phyloP scores from a whole-genome alignment of 2,888 invertebrate species.

The Chamaedrilus cognettii region DNA sequence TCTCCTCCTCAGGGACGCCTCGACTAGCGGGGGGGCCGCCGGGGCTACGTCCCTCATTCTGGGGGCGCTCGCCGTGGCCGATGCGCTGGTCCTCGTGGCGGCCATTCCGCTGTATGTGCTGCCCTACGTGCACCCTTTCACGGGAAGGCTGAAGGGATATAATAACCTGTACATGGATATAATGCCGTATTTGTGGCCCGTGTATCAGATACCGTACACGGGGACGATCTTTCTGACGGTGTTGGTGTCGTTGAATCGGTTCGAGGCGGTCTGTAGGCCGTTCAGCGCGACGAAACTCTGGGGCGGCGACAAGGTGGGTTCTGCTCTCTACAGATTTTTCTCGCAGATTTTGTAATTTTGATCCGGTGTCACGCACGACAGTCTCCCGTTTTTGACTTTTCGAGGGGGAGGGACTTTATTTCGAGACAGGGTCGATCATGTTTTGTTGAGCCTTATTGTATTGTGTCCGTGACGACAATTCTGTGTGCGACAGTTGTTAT shows the following conservation, averaged over 20 bases:
- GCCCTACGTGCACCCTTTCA: constrained; percentile 29
- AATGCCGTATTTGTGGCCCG: constrained; percentile 38
- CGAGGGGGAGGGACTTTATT: too few relatives aligned
- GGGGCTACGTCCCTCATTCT: constrained; percentile 35
- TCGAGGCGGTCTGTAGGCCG: constrained; percentile 40
- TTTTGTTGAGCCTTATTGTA: too few relatives aligned
- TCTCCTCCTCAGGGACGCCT: constrained; percentile 32
- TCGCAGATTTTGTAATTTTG: too few relatives aligned
- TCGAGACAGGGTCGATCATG: too few relatives aligned
- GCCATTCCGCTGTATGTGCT: constrained; percentile 34
- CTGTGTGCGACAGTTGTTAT: too few relatives aligned
- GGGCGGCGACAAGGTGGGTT: constrained; percentile 10
- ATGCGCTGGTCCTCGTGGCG: constrained; percentile 35
- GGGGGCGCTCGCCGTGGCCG: constrained; percentile 40
- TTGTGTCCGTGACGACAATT: too few relatives aligned
- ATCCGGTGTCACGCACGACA: too few relatives aligned
- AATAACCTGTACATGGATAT: constrained; percentile 32
- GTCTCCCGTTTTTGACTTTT: too few relatives aligned
- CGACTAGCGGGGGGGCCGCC: not conserved
- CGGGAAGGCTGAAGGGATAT: constrained; percentile 15
- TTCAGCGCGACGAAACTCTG: constrained; percentile 29
- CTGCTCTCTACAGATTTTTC: too few relatives aligned
- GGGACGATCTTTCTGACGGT: constrained; percentile 38
- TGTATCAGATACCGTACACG: constrained; percentile 38
- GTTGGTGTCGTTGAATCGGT: constrained; percentile 38